Conservation (phyloP, 2,113 vertebrate genomes). For the Hippotragus niger region DNA sequence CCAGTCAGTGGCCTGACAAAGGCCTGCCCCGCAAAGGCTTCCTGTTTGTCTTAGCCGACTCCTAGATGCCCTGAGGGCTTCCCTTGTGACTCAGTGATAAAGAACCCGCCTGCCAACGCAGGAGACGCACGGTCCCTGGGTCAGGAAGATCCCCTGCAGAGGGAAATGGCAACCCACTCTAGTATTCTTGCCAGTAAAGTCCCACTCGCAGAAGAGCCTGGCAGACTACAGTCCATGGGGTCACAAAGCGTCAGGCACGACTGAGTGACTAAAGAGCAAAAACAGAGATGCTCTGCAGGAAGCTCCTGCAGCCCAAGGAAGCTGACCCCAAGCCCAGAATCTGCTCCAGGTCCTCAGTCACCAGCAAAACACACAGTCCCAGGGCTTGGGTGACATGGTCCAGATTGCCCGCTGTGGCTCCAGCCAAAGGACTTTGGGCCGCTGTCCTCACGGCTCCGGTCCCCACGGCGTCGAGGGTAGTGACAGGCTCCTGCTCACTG, state of each 20-base stretch:
- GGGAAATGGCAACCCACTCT: too few species aligned
- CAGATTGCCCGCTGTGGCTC: background rate
- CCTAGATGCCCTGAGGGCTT: background rate
- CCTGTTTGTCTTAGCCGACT: background rate
- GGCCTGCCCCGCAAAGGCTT: background rate
- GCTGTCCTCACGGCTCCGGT: background rate
- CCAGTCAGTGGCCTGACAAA: background rate
- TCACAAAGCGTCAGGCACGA: too few species aligned
- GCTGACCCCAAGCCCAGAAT: background rate
- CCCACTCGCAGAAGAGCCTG: too few species aligned
- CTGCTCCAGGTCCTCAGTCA: background rate
- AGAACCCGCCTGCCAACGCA: background rate
- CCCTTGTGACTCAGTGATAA: background rate
- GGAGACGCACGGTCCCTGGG: background rate
- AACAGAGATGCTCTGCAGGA: background rate
- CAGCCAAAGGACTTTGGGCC: too few species aligned
- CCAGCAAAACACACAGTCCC: background rate
- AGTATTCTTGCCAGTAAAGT: too few species aligned
- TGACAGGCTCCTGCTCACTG: background rate
- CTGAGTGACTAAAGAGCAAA: too few species aligned
- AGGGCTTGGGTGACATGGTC: background rate
- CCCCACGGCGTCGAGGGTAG: background rate
- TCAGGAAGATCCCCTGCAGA: too few species aligned
- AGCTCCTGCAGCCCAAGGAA: background rate
- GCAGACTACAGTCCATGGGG: too few species aligned